Percentiles rank a stretch among this genome's conserved stretches.
phyloP scores from a whole-genome alignment of 2,888 invertebrate species.

The Helleia helle region DNA sequence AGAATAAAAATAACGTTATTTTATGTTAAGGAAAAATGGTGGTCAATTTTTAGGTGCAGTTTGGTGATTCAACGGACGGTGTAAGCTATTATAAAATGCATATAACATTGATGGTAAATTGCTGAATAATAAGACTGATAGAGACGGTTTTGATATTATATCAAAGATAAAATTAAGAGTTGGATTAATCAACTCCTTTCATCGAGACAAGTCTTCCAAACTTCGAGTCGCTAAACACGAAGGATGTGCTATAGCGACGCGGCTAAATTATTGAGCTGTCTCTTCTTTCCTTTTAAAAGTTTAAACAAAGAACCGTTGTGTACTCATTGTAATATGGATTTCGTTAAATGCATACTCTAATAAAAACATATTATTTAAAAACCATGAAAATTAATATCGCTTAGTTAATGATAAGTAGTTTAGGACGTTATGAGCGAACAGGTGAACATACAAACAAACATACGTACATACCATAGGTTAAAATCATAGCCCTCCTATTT shows the following conservation, averaged over 20 bases:
- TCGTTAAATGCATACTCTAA: too few relatives aligned
- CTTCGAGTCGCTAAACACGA: constrained; percentile 1
- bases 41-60: constrained; percentile 10
- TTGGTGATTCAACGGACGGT: constrained; percentile 1
- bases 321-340: neutral
- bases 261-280: neutral
- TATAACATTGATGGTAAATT: neutral
- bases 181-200: constrained; percentile 24
- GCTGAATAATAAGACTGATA: constrained; percentile 34
- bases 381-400: neutral
- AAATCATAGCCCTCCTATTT: too few relatives aligned
- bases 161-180: constrained; percentile 14
- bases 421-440: too few relatives aligned
- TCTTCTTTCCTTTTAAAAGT: too few relatives aligned
- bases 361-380: too few relatives aligned
- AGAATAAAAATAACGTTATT: neutral
- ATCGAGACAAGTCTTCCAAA: constrained; percentile 39
- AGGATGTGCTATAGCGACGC: neutral
- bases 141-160: constrained; percentile 17
- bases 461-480: too few relatives aligned
- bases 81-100: neutral
- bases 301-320: too few relatives aligned
- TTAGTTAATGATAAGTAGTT: too few relatives aligned
- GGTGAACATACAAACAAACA: too few relatives aligned
- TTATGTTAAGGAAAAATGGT: neutral